A percentile compares a stretch with the other conserved stretches of the same genome.
Conservation (phyloP, 2,888 invertebrate genomes). For the Cheilosia variabilis region DNA sequence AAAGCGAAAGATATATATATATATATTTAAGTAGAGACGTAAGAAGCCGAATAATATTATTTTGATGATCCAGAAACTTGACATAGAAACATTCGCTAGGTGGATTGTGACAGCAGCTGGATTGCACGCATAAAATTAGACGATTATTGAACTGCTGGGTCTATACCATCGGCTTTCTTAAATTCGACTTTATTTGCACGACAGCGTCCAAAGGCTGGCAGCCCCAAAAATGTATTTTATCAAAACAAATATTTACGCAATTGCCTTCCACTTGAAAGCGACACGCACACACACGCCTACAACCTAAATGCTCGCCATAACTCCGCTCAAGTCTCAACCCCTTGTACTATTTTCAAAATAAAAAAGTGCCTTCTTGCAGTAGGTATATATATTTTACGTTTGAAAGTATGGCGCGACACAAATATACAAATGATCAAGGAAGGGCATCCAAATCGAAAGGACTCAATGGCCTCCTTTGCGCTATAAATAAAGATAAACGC, state of each 20-base stretch:
- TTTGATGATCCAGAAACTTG: no score
- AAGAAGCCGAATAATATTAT: no score
- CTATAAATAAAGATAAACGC: slow-evolving; percentile 62
- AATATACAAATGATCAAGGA: slow-evolving; percentile 22
- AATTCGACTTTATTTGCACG: slow-evolving; percentile 4
- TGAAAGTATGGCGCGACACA: slow-evolving; percentile 2
- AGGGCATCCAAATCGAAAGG: slow-evolving; percentile 25
- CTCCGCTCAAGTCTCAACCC: background rate
- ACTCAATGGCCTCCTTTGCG: slow-evolving; percentile 60
- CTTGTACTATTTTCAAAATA: slow-evolving; percentile 1
- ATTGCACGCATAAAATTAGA: no score
- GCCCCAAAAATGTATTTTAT: slow-evolving; percentile 10
- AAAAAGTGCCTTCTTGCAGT: no score
- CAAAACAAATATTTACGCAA: slow-evolving; percentile 33
- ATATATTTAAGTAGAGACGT: no score
- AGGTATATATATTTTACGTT: slow-evolving; percentile 22
- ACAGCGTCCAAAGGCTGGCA: background rate
- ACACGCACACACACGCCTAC: background rate
- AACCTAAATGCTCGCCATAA: background rate
- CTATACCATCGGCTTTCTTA: background rate
- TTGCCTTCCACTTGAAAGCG: slow-evolving; percentile 13
- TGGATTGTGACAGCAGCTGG: no score
- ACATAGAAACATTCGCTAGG: no score
- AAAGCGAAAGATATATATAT: no score
- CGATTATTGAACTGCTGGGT: no score